A percentile compares a stretch with the other conserved stretches of the same genome.
Evolutionary conservation across 2,113 vertebrate genomes (phyloP).

Genomic region (Sinocyclocheilus rhinocerous): DNA sequence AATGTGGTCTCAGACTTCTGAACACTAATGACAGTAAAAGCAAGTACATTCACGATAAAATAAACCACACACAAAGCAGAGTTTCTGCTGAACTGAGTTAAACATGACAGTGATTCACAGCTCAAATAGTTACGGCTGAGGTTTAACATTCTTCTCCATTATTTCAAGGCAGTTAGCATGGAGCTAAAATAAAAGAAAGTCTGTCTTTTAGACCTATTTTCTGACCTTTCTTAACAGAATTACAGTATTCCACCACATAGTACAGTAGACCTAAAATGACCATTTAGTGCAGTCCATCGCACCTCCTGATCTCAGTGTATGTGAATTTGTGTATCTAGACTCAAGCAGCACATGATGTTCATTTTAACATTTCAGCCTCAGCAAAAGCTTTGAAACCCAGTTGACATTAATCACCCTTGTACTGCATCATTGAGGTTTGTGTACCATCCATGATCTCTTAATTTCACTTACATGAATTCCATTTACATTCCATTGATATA

Average conservation of each 20-base stretch:
- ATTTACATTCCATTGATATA: too few species aligned
- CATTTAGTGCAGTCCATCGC: neutral
- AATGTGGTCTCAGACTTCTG: neutral
- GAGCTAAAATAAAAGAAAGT: too few species aligned
- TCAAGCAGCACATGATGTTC: neutral
- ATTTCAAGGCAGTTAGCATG: too few species aligned
- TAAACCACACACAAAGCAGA: neutral
- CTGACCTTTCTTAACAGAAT: neutral
- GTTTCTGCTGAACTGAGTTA: neutral
- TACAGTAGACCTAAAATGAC: neutral
- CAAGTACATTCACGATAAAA: neutral
- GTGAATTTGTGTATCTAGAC: neutral
- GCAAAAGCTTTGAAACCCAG: neutral
- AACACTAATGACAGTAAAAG: neutral
- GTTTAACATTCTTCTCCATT: too few species aligned
- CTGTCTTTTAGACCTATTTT: neutral
- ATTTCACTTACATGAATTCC: too few species aligned
- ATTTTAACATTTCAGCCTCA: neutral
- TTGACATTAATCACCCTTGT: neutral
- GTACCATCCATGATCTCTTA: too few species aligned
- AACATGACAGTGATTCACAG: neutral
- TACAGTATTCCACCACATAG: conserved; percentile 4
- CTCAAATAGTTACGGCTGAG: too few species aligned
- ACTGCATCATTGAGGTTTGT: too few species aligned
- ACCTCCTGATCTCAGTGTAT: neutral